Conservation (phyloP, 2,888 invertebrate genomes). For the Sarcophaga variegata region DNA sequence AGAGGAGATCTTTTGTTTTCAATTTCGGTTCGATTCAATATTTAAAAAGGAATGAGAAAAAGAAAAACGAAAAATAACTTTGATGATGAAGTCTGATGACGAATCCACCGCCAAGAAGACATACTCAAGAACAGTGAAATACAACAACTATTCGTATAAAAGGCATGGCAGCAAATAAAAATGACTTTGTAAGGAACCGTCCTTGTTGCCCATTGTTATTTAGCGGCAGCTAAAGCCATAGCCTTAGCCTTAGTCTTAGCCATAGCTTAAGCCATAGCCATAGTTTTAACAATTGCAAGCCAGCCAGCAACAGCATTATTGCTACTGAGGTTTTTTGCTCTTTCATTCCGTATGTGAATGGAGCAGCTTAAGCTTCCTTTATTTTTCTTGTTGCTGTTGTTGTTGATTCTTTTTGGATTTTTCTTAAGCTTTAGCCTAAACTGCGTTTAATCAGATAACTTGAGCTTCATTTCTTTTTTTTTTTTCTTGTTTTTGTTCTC, state of each 20-base stretch:
- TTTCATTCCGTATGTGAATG: conserved; percentile 54
- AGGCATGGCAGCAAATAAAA: conserved; percentile 29
- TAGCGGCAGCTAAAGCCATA: conserved; percentile 22
- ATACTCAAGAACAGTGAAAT: conserved; percentile 13
- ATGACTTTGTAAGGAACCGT: conserved; percentile 68
- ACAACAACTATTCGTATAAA: conserved; percentile 21
- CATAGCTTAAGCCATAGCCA: conserved; percentile 5
- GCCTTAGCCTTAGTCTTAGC: conserved; percentile 44
- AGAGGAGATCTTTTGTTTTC: not conserved
- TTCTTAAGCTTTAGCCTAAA: conserved; percentile 66
- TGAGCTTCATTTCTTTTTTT: conserved; percentile 49
- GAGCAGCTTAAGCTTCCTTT: conserved; percentile 35
- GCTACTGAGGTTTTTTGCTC: conserved; percentile 26
- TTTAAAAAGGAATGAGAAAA: not conserved
- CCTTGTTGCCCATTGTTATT: conserved; percentile 69
- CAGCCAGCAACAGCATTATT: not conserved
- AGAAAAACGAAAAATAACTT: not conserved
- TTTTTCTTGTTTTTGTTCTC: not conserved
- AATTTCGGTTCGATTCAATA: conserved; percentile 41
- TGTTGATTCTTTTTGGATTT: conserved; percentile 48
- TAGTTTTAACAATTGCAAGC: conserved; percentile 55
- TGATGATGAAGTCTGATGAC: conserved; percentile 60
- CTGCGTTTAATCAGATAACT: conserved; percentile 74
- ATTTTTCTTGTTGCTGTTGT: conserved; percentile 3
- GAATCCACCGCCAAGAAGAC: conserved; percentile 67